phyloP scores from a whole-genome alignment of 2,797 vertebrate species.

The Eospalax fontanierii region DNA sequence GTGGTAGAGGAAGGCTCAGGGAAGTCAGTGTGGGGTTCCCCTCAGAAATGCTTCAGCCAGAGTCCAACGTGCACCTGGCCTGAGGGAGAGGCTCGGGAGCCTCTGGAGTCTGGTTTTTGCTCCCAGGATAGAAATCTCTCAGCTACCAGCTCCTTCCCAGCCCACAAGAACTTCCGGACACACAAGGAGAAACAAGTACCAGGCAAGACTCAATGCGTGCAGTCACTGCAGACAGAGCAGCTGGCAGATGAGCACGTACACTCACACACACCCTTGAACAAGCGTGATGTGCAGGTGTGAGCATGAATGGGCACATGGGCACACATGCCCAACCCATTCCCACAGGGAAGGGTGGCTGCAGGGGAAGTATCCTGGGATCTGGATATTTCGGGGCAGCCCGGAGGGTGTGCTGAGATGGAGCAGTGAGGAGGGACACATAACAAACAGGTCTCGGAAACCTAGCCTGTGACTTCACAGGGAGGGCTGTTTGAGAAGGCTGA shows the following conservation, averaged over 20 bases:
- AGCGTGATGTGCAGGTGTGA: fast-evolving
- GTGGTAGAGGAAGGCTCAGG: neutral
- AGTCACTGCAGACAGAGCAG: neutral
- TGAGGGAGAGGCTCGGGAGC: neutral
- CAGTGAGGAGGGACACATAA: no score
- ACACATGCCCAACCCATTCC: neutral
- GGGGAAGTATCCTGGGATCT: neutral
- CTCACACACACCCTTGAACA: fast-evolving
- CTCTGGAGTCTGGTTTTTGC: neutral
- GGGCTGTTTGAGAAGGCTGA: neutral
- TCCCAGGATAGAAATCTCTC: neutral
- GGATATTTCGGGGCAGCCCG: neutral
- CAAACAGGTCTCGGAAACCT: neutral
- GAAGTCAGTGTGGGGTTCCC: neutral
- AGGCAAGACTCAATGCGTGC: neutral
- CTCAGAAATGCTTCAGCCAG: neutral
- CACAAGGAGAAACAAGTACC: neutral
- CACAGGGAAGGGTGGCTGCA: neutral
- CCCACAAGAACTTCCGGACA: neutral
- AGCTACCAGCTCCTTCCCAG: neutral
- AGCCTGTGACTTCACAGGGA: neutral
- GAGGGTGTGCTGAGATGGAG: neutral
- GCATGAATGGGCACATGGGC: neutral
- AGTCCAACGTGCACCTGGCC: neutral
- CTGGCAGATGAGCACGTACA: fast-evolving